Base-by-base conservation (phyloP, 2,113 vertebrate species). In the Tetraodon nigroviridis region DNA sequence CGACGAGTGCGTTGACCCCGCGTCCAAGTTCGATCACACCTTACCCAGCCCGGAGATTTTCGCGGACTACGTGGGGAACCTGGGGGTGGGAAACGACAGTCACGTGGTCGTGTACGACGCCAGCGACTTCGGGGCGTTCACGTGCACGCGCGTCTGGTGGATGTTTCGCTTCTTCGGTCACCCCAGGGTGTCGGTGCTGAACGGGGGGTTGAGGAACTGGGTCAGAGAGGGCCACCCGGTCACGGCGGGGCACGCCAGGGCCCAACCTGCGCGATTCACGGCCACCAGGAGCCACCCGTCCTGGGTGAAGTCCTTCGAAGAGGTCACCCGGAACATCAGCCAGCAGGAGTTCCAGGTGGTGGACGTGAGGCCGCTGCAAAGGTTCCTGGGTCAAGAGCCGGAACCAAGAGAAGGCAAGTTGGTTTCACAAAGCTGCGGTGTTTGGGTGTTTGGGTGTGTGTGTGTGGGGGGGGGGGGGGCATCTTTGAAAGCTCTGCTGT, bases 141-240 rank as follows among this genome's bases (percentile, higher is more conserved):
- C 64, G 1, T 55, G 64, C 57, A 90, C 86, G 78, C 90, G 94
- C 0, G 89, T 95, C 2, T 98, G 94, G 94, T 98, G 94, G 94
- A 95, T 97, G 95, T 98, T 98, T 74, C 88, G 92, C 0, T 82
- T 79, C 24, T 98, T 96, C 0, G 94, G 94, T 1, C 94, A 98
- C 5, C 64, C 70, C 11, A 46, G 81, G 0, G 94, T 98, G 67
- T 97, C 94, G 0, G 84, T 97, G 54, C 86, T 97, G n/a, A 86
- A 95, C 56, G 94, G 95, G 0, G 95, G 94, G 1, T 69, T 96
- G 40, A 91, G 91, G 78, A 88, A 87, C 61, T 97, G 95, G 94
- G 60, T 89, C 44, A 74, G 46, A 32, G 90, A 90, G 40, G 91
- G 90, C 0, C 71, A 91, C 13, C 87, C 80, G 0, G 57, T 93